Evolutionary conservation across 2,113 vertebrate species (phyloP), one percentile per base, ranked within the genome.

Genomic region (Pelobates fuscus): DNA sequence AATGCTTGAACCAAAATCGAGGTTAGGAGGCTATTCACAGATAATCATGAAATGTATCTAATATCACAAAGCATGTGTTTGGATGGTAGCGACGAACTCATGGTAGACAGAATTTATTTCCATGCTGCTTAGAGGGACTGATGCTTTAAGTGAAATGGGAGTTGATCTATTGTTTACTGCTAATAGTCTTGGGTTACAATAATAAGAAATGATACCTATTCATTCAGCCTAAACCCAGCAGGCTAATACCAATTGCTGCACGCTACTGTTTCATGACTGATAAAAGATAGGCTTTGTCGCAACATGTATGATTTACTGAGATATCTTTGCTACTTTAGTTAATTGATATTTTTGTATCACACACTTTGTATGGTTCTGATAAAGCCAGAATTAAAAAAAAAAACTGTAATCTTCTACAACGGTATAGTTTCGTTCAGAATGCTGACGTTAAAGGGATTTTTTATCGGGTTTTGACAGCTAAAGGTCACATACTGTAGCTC

Each of bases 181-280:
- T 81, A 80, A 70, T 14, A 87, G 88, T 87, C 85, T 95, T 85
- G 76, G 78, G 79, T 94, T 94, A 90, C 89, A 80, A 85, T 88
- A 84, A 82, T 86, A 88, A 91, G 82, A 84, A 87, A 92, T 82
- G 84, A 87, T 87, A 84, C 82, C 86, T 88, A 87, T 91, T 92
- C 87, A 89, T 71, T 79, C 86, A 76, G 84, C 68, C 79, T 84
- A 87, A 89, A 84, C 67, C 84, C 85, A 86, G 79, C 14, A 80
- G 78, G 70, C 62, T 77, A 81, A 81, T 69, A 78, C 44, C 77
- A 81, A 82, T 46, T 52, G 64, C 78, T 69, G 66, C 55, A 61
- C 81, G 83, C 78, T 86, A 77, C 70, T 79, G 75, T 84, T 88
- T 84, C 86, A 74, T 44, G 59, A 29, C 57, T 78, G 73, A 79